Evolutionary conservation across 2,113 vertebrate species (phyloP), one percentile per base, ranked within the genome.

Genomic region (Nycticorax nycticorax): DNA sequence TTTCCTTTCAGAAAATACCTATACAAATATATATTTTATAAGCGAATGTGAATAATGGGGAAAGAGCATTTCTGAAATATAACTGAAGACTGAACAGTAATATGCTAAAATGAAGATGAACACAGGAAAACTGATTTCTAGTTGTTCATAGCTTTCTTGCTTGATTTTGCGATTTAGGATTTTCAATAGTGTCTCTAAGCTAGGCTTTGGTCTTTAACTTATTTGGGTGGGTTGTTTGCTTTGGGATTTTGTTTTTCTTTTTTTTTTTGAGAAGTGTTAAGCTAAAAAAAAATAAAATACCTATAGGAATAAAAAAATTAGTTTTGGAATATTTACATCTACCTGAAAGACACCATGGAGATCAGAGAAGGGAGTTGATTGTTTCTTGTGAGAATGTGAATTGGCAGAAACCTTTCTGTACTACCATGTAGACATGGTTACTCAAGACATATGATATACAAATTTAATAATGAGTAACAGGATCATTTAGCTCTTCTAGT

Each of bases 231-330:
- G 9, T 32, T 55, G 5, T 48, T 21, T 56, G 16, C 9, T 17
- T 45, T 45, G 48, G 48, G 39, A 41, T 41, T 41, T 41, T 41
- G 39, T 12, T 41, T 41, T 23, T 56, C 22, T 35, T 43, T 12
- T n/a, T 12, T 32, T 13, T 62, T 56, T 69, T 37, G 13, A 41
- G 4, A 9, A 10, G 3, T 30, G 18, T 50, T 63, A 52, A 71
- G 21, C 10, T 55, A 19, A 50, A 60, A 76, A 68, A 43, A 45
- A 68, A 30, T 20, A 8, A 1, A 1, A 30, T 60, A 30, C 27
- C 13, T 14, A 1, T 13, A 37, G 4, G 35, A 41, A 6, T 57
- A 30, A 41, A 80, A 17, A n/a, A 60, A 3, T 0, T 2, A 28
- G 6, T 73, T 85, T 68, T 67, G 17, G 12, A 63, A 17, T 68